Base-by-base conservation (phyloP, 2,888 invertebrate species). In the Tiliacea aurago region DNA sequence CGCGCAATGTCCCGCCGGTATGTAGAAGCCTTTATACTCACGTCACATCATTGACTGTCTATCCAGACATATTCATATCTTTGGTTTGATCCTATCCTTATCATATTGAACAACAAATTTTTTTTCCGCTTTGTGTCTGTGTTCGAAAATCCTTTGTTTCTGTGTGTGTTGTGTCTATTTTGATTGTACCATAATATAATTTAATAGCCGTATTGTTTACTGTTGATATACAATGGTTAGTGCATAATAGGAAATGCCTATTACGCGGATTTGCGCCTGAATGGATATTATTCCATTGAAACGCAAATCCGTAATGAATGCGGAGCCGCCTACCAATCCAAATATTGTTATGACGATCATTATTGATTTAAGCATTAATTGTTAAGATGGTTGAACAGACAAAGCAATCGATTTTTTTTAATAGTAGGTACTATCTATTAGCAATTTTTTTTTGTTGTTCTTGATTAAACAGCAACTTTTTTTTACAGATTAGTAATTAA, bases 251-350 rank as follows among this genome's bases (percentile, higher is more conserved):
- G 62, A 53, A 77, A 72, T 80, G 62, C 75, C 77, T 80, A 74
- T 80, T 84, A 75, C 75, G 78, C 69, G 59, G 81, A 84, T 84
- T 84, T 84, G 73, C 75, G 73, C 64, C 55, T 72, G 64, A 81
- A 84, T 84, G 55, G 67, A 71, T 66, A 81, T 69, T 78, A 84
- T 81, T 73, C 78, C 68, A 84, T 76, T 84, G 71, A 79, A 75
- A 72, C 64, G 66, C 66, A 74, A 76, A 84, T 76, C 76, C 58
- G 49, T 74, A 62, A 81, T 83, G 71, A 78, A 84, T 78, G 73
- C 70, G 73, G 65, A 67, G 66, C 43, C 73, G 47, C 41, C 41
- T 64, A 70, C 67, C 81, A 71, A 81, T 80, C 56, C 71, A 13
- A 66, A 79, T 70, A 78, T 63, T 76, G 64, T 76, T 77, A 10